phyloP scores from a whole-genome alignment of 2,797 vertebrate species.

The Esox masquinongy region DNA sequence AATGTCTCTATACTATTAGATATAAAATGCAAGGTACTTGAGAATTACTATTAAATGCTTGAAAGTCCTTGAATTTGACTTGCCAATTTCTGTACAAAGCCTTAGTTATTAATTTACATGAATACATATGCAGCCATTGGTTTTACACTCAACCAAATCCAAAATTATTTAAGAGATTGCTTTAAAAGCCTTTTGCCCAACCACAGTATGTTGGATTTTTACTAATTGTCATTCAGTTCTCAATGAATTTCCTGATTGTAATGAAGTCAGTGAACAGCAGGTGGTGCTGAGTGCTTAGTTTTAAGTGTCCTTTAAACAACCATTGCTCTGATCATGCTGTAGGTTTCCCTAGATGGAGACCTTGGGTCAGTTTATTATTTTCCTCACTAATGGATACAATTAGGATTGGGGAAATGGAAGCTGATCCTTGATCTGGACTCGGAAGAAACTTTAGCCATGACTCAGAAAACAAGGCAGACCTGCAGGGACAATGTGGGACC shows the following conservation, averaged over 20 bases:
- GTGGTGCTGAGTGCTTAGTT: conserved; percentile 10
- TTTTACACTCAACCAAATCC: neutral
- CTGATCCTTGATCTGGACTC: neutral
- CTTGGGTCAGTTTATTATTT: neutral
- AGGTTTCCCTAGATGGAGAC: neutral
- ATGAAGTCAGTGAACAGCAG: conserved; percentile 22
- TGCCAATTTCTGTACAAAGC: no score
- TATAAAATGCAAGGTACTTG: no score
- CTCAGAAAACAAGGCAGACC: neutral
- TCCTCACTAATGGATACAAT: neutral
- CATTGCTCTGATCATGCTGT: neutral
- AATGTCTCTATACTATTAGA: no score
- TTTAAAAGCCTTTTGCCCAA: neutral
- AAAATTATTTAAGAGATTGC: neutral
- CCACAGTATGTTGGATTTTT: neutral
- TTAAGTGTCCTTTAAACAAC: neutral
- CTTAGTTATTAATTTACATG: no score
- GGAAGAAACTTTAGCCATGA: neutral
- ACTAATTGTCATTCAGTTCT: neutral
- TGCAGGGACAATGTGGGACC: neutral
- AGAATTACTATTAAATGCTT: no score
- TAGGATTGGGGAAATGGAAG: neutral
- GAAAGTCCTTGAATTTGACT: no score
- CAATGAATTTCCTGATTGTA: conserved; percentile 9
- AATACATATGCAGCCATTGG: neutral